Percentiles rank a stretch among this genome's conserved stretches.
phyloP scores from a whole-genome alignment of 2,113 vertebrate species.

The Seriola rivoliana region DNA sequence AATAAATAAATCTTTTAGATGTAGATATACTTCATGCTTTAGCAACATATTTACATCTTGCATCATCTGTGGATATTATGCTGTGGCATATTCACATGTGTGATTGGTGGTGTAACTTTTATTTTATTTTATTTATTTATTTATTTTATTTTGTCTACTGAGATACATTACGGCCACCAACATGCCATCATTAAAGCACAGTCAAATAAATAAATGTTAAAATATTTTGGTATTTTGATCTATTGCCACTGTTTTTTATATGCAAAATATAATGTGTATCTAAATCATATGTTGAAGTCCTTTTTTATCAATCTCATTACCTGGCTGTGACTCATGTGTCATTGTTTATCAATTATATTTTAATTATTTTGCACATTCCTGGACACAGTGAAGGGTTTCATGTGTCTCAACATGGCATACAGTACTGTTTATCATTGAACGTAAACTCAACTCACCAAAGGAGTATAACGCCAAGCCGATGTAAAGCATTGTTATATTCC shows the following conservation, averaged over 20 bases:
- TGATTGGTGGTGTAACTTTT: background rate
- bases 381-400: no score
- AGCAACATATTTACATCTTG: no score
- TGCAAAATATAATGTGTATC: no score
- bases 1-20: background rate
- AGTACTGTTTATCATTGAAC: background rate
- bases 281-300: no score
- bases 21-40: background rate
- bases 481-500: constrained; percentile 86
- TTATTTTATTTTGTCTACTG: background rate
- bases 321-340: no score
- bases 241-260: no score
- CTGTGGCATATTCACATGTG: background rate
- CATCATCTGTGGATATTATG: background rate
- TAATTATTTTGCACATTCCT: no score
- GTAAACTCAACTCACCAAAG: constrained; percentile 88
- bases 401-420: no score
- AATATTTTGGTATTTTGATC: no score
- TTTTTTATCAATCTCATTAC: no score
- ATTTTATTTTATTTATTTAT: background rate
- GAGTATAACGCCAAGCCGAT: constrained; percentile 91
- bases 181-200: background rate
- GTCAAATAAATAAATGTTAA: background rate
- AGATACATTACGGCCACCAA: background rate
- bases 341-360: no score